Evolutionary conservation across 2,888 invertebrate species (phyloP).

Genomic region (Eilema caniola): DNA sequence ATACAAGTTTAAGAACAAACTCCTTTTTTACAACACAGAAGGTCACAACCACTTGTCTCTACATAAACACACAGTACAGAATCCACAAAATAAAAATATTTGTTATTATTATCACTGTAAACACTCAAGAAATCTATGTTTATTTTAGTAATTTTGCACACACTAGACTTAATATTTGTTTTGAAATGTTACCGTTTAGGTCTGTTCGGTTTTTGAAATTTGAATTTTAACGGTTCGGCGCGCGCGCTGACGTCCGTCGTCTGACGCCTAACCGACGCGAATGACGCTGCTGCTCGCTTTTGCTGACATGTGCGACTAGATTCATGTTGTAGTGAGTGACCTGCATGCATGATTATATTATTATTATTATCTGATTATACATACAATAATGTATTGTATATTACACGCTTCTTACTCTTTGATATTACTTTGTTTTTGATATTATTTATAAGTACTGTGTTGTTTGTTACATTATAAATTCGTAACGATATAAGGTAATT

Average conservation of each 20-base stretch:
- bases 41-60: slow-evolving; percentile 81
- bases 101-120: slow-evolving; percentile 37
- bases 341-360: slow-evolving; percentile 52
- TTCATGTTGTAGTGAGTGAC: slow-evolving; percentile 67
- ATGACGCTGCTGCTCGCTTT: slow-evolving; percentile 62
- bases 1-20: slow-evolving; percentile 64
- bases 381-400: slow-evolving; percentile 59
- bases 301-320: slow-evolving; percentile 63
- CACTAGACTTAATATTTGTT: slow-evolving; percentile 43
- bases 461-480: slow-evolving; percentile 36
- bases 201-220: slow-evolving; percentile 63
- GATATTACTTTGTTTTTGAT: slow-evolving; percentile 60
- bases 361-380: slow-evolving; percentile 76
- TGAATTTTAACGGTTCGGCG: slow-evolving; percentile 71
- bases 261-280: slow-evolving; percentile 75
- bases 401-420: slow-evolving; percentile 49
- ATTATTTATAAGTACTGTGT: slow-evolving; percentile 42
- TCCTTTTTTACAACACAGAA: slow-evolving; percentile 67
- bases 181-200: slow-evolving; percentile 55
- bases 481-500: no score
- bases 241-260: slow-evolving; percentile 71
- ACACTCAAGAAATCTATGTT: slow-evolving; percentile 45
- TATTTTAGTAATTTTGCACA: slow-evolving; percentile 40
- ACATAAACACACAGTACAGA: slow-evolving; percentile 60
- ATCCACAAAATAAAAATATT: slow-evolving; percentile 28